Conservation (phyloP, 2,113 vertebrate species). For the Pristiophorus japonicus region DNA sequence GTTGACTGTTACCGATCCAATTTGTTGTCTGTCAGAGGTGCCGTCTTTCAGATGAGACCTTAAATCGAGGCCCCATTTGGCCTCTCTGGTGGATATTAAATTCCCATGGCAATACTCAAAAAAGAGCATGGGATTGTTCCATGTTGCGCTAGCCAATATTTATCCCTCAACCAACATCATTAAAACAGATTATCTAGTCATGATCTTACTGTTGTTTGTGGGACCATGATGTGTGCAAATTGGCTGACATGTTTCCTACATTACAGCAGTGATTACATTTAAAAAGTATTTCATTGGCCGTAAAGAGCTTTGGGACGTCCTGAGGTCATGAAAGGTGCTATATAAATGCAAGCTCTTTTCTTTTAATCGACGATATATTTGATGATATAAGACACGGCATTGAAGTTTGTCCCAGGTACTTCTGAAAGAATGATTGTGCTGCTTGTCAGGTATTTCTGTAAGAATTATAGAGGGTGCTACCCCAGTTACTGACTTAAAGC, state of each 20-base stretch:
- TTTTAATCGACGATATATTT: neutral
- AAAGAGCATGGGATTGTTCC: neutral
- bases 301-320: neutral
- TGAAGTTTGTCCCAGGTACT: neutral
- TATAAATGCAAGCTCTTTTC: neutral
- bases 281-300: neutral
- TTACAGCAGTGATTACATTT: neutral
- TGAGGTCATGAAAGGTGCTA: neutral
- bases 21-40: neutral
- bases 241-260: neutral
- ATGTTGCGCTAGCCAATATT: neutral
- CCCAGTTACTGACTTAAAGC: neutral
- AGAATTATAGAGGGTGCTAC: neutral
- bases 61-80: neutral
- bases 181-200: neutral
- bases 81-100: neutral
- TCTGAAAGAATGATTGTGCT: neutral
- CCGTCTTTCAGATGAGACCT: neutral
- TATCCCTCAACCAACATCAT: neutral
- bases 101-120: neutral
- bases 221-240: neutral
- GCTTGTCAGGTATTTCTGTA: neutral
- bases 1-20: neutral
- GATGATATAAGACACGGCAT: too few relatives aligned
- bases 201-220: neutral